Evolutionary conservation across 2,888 invertebrate species (phyloP), one percentile per base, ranked within the genome.

Genomic region (Eupithecia dodoneata): DNA sequence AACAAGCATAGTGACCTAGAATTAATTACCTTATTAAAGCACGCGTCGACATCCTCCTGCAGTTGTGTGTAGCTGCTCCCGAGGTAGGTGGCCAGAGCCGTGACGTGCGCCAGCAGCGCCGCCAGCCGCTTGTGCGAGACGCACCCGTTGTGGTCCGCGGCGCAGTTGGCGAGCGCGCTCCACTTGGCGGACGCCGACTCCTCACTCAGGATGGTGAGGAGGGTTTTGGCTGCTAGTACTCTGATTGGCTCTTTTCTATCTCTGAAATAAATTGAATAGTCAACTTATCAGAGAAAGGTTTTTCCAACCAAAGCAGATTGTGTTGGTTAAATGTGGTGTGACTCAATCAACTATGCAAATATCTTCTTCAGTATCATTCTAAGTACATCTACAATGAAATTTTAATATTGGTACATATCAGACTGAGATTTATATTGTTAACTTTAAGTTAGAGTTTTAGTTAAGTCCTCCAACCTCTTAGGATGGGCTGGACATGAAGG

Each of bases 71-170:
- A 96, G 49, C 95, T 95, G 41, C 95, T 93, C 80, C 96, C 97
- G 65, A 97, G 89, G 88, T 96, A 96, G 81, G 95, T 94, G 0
- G 85, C 96, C 90, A 89, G 96, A 84, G 92, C 96, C 12, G 96
- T 96, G 45, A 97, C 91, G 87, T 97, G 96, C 30, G 95, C 91
- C 79, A 98, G 89, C 74, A 98, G 89, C 0, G 95, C 93, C 4
- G 96, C 95, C 72, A 98, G 91, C 52, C 96, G 93, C 73, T 96
- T 94, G 72, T 96, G 96, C 0, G 97, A 96, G 70, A 97, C 96
- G 82, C 97, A 97, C 59, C 97, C 97, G 86, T 97, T 97, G 85
- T 97, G 97, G 88, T 97, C 97, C 2, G 97, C 96, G 84, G 97
- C 95, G 83, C 97, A 96, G 83, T 96, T 96, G 86, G 97, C 97